Conservation (phyloP, 2,113 vertebrate species). For the Machaerirhynchus nigripectus region DNA sequence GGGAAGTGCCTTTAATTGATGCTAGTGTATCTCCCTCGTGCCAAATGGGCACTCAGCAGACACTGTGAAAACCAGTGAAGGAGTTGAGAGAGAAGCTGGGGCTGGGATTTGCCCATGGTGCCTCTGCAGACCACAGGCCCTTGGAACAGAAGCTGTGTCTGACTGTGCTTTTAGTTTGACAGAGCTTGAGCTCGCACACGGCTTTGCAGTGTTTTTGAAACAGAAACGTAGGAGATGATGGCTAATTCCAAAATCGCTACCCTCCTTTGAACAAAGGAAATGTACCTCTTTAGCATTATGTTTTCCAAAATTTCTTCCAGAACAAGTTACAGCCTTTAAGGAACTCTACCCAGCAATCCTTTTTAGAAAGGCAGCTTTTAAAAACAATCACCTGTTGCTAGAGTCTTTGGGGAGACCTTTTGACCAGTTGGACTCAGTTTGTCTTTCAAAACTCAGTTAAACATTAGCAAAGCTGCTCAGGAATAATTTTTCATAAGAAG, state of each 20-base stretch:
- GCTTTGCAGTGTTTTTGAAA: background rate
- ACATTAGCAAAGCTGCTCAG: background rate
- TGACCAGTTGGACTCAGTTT: background rate
- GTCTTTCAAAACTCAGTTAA: background rate
- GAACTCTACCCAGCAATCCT: background rate
- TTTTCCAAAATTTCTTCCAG: background rate
- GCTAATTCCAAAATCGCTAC: background rate
- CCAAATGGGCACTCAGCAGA: background rate
- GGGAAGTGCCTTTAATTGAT: slow-evolving; percentile 18
- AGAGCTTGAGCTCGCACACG: rapidly evolving
- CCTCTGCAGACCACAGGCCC: background rate
- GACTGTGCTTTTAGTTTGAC: background rate
- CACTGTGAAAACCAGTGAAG: background rate
- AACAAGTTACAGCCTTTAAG: background rate
- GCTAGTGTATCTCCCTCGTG: background rate
- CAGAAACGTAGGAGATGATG: background rate
- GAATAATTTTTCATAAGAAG: background rate
- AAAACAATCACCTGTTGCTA: background rate
- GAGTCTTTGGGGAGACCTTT: background rate
- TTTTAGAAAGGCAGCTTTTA: background rate
- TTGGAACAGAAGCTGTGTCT: background rate
- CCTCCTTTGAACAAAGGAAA: background rate
- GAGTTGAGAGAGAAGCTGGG: background rate
- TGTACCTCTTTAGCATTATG: background rate
- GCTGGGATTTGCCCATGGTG: background rate